Conservation (phyloP, 2,113 vertebrate species). For the Ciconia maguari region DNA sequence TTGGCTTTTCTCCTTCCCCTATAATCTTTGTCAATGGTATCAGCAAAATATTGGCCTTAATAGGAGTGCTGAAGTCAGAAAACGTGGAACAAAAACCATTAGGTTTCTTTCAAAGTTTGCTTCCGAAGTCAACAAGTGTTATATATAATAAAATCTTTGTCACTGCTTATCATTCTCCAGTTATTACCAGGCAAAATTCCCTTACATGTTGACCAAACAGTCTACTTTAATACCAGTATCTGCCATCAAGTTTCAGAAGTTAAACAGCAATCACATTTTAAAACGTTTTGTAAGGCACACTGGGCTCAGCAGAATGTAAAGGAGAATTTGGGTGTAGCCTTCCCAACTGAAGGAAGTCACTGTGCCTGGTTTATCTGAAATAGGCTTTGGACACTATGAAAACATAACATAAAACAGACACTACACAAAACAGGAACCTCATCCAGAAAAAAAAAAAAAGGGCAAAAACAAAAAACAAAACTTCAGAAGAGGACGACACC, state of each 20-base stretch:
- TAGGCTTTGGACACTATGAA: neutral
- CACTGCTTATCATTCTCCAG: neutral
- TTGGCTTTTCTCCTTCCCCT: neutral
- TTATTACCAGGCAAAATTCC: neutral
- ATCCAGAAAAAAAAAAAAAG: neutral
- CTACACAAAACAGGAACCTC: neutral
- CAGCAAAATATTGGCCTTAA: neutral
- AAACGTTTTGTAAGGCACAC: neutral
- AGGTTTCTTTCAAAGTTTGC: neutral
- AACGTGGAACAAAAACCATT: accelerated
- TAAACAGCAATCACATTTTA: neutral
- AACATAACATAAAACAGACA: neutral
- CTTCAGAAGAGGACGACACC: neutral
- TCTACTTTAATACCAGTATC: neutral
- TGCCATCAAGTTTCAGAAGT: neutral
- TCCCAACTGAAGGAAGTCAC: neutral
- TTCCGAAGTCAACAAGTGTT: neutral
- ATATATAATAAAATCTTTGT: neutral
- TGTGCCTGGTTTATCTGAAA: neutral
- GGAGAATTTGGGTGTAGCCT: neutral
- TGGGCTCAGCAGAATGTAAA: neutral
- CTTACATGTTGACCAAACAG: neutral
- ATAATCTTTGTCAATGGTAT: neutral
- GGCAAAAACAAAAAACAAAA: neutral
- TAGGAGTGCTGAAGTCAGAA: neutral